Base-by-base conservation (phyloP, 2,113 vertebrate genomes). In the Spea multiplicata region DNA sequence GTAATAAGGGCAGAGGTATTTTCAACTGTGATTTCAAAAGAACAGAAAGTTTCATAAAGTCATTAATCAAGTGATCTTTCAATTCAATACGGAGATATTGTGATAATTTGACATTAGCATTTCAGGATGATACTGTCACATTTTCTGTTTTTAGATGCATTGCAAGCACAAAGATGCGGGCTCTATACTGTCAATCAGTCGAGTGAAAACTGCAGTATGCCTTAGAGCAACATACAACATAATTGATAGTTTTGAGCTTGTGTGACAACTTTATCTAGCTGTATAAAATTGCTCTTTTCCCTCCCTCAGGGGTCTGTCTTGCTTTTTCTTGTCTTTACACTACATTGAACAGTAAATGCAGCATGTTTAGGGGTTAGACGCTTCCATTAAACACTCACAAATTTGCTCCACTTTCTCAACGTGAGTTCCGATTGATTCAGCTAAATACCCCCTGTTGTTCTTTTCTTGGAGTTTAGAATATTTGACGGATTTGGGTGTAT, bases 251-350 rank as follows among this genome's bases (percentile, higher is more conserved):
- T 75, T 64, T 72, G 65, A 52, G 55, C 61, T 80, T 67, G 78
- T 80, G 45, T 80, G 78, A 80, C 78, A 80, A 80, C 78, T 74
- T 80, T 80, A 80, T 80, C 78, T 74, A 74, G 17, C 71, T 80
- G 17, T 68, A 80, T 80, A 67, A 74, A 80, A 80, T 80, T 80
- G 71, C 53, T 80, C 78, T 74, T 80, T 80, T 80, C 65, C 78
- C 78, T 68, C 78, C 78, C 78, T 80, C 49, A 68, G 78, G 78
- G 64, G 17, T 57, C 65, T 68, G 78, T 80, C 78, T 80, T 80
- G 78, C 78, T 80, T 74, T 45, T 80, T 80, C 78, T 80, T 79
- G 77, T 72, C 71, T 73, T 66, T 79, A 73, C 69, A 79, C 30
- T 72, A 79, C 14, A 72, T 69, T 73, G 71, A 64, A 52, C 78